Evolutionary conservation across 2,888 invertebrate species (phyloP), one percentile per base, ranked within the genome.

Genomic region (Cheilosia soror): DNA sequence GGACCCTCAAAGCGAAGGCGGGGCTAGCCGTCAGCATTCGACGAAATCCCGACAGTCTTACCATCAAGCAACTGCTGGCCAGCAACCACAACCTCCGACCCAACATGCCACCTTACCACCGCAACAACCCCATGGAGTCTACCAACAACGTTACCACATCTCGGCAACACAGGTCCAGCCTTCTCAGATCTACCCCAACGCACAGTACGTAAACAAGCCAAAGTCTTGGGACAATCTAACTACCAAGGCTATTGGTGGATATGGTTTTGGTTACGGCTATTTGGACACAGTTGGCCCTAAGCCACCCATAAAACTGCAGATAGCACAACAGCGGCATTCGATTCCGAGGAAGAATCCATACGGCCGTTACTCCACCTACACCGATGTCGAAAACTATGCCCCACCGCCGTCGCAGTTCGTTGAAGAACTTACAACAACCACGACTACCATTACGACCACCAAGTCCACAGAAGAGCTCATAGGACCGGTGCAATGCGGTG

Each of bases 181-280:
- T 88, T 90, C 92, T 37, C 92, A 92, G 87, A 90, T 92, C 58
- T 92, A 91, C 83, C 92, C 92, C 40, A 90, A 91, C 63, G 88
- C 90, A 5, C 93, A 93, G 78, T 94, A 93, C 88, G 93, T 93
- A 53, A 91, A 93, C 0, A 97, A 97, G 89, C 97, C 97, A 0
- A 97, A 97, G 90, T 97, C 97, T 0, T 97, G 97, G 97, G 97
- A 97, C 90, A 97, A 97, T 92, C 93, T 97, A 71, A 96, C 97
- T 0, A 96, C 96, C 2, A 97, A 97, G 92, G 96, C 96, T 0
- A 95, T 96, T 87, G 96, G 97, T 0, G 97, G 97, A 0, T 97
- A 97, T 88, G 96, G 97, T 3, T 97, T 96, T 89, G 97, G 97
- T 1, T 97, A 97, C 89, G 97, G 97, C 6, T 97, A 96, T 89